Evolutionary conservation across 2,888 invertebrate species (phyloP), one percentile per base, ranked within the genome.

Genomic region (Chrysolina americana): DNA sequence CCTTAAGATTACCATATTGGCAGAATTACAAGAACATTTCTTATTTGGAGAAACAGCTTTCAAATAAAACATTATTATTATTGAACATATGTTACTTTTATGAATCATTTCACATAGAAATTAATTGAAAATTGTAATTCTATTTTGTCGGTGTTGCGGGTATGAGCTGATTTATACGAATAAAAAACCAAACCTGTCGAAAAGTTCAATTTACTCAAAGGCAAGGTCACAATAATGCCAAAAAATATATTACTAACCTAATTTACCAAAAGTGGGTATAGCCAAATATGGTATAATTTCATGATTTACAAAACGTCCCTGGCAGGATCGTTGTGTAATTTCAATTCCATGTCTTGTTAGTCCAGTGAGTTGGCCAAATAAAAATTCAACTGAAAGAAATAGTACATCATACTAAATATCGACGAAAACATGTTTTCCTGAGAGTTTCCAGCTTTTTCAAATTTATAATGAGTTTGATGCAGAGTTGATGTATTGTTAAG

Each of bases 41-140:
- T 28, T 59, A 59, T 59, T 59, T 28, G 59, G 59, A n/a, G n/a
- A 59, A 11, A 36, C 59, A 59, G 23, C 36, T 59, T 15, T 59
- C 11, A 28, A 53, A 36, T 28, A 6, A 4, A 59, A 59, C 21
- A 21, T 21, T 28, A 59, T n/a, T 36, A 21, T 21, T 28, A 59
- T 28, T 59, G 59, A 59, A 28, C 36, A 59, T 59, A 59, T 28
- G 59, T 1, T 59, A 59, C 59, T 13, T 6, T 36, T 17, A n/a
- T 36, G 36, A 23, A 28, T 59, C 17, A 59, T n/a, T 59, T 15
- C 6, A 59, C 28, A 2, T 17, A 36, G 59, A 28, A 59, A n/a
- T 59, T 5, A 28, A 13, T 36, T 23, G 13, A n/a, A 59, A 36
- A 28, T 8, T 9, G 23, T 23, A 13, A 56, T 21, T 56, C 23